phyloP scores from a whole-genome alignment of 1,140 invertebrate genomes.

The Sycophila sp. region DNA sequence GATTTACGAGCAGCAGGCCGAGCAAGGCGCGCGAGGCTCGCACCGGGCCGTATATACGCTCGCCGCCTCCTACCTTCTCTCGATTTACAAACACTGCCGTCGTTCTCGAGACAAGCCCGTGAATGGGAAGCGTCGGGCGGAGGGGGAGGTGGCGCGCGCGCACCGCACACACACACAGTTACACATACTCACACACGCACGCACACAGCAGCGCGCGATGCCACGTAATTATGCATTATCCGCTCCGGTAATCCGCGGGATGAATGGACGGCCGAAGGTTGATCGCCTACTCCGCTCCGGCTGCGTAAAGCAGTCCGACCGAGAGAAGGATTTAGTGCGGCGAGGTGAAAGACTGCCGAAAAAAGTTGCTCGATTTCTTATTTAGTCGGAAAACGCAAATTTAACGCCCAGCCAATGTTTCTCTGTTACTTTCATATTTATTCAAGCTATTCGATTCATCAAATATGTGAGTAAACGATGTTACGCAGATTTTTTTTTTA shows the following conservation, averaged over 20 bases:
- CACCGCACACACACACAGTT: neutral
- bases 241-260: conserved; percentile 50
- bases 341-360: no score
- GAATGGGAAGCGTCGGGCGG: conserved; percentile 7
- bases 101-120: neutral
- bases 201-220: conserved; percentile 31
- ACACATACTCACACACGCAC: no score
- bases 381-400: no score
- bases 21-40: neutral
- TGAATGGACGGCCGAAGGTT: conserved; percentile 53
- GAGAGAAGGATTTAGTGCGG: no score
- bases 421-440: no score
- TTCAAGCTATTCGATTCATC: no score
- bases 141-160: neutral
- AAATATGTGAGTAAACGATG: no score
- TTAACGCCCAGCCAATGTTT: no score
- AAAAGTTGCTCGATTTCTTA: no score
- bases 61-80: neutral
- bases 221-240: conserved; percentile 53
- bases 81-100: neutral
- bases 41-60: neutral
- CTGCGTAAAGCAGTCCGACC: neutral
- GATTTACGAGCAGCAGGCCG: conserved; percentile 18
- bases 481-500: no score
- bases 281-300: neutral